A percentile compares a stretch with the other conserved stretches of the same genome.
Conservation (phyloP, 2,888 invertebrate genomes). For the Sinodicranocentrus sp. region DNA sequence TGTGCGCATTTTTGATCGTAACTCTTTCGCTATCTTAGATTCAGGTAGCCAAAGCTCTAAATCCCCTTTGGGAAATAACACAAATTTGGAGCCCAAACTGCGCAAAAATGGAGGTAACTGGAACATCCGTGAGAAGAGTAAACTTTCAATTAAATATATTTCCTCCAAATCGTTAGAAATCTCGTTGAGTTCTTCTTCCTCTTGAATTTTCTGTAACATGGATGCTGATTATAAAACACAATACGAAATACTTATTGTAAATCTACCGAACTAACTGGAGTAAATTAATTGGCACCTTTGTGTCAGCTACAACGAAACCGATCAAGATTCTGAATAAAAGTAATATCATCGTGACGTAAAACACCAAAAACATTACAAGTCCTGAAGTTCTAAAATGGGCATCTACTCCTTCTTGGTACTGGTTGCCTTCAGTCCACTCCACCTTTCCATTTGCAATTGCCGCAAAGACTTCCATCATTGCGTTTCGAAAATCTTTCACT, state of each 20-base stretch:
- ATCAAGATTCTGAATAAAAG: conserved; percentile 44
- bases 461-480: conserved; percentile 2
- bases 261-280: too few relatives aligned
- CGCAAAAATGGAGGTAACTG: neutral
- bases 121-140: conserved; percentile 9
- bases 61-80: neutral
- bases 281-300: conserved; percentile 27
- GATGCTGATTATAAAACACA: neutral
- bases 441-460: conserved; percentile 44
- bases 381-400: conserved; percentile 28
- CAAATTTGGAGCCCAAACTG: neutral
- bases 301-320: conserved; percentile 58
- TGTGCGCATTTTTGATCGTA: neutral
- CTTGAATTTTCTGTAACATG: conserved; percentile 58
- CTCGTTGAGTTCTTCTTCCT: conserved; percentile 36
- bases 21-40: conserved; percentile 10
- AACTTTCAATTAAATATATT: conserved; percentile 27
- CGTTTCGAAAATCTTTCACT: neutral
- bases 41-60: conserved; percentile 19
- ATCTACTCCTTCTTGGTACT: conserved; percentile 19
- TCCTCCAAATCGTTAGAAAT: conserved; percentile 44
- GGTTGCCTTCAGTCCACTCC: conserved; percentile 26
- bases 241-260: neutral
- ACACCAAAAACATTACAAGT: conserved; percentile 35
- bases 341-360: conserved; percentile 41